Base-by-base conservation (phyloP, 2,113 vertebrate genomes). In the Mionectes macconnelli region DNA sequence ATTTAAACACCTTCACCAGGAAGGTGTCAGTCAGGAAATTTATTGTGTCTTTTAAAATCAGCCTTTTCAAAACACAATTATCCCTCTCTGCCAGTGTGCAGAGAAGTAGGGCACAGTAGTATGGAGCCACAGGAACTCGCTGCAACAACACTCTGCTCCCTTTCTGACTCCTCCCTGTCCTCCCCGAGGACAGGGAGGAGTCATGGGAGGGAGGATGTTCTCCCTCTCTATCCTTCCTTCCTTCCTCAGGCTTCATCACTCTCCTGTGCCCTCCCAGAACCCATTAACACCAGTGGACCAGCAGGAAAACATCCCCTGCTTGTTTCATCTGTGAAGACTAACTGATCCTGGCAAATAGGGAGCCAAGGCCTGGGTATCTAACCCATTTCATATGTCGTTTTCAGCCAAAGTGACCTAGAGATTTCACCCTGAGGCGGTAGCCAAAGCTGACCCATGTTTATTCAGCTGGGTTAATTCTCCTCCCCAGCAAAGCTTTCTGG, bases 391-490 rank as follows among this genome's bases (percentile, higher is more conserved):
- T 42, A 19, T 9, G 1, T 67, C 50, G 35, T 95, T 92, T 94
- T 67, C 94, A 87, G 84, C 47, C 60, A 17, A 70, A 86, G 52
- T 87, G 86, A 92, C 80, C 83, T 81, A 78, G 91, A 94, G 86
- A 95, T 94, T 92, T 89, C 86, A 89, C 76, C 94, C 91, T 35
- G 89, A 83, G 76, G 83, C 80, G 56, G 52, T 31, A 78, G 47
- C 64, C 83, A 90, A 84, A 95, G 60, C 83, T 4, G 14, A 70
- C 24, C 68, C 47, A 21, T 87, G 73, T 72, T 95, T 87, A 93
- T 59, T 89, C 80, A 84, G 9, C 86, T 86, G 91, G 19, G 39
- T 89, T 93, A 87, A 78, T 92, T 87, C 69, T 92, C 40, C 57
- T 94, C 60, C 55, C 30, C 63, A 11, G 6, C 6, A 37, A 83